Percentiles rank a stretch among this genome's conserved stretches.
These are phyloP conservation scores for Ennomos fuscantarius DNA, from an alignment of 2,888 invertebrate species.

Conservation along the genomic window DNA sequence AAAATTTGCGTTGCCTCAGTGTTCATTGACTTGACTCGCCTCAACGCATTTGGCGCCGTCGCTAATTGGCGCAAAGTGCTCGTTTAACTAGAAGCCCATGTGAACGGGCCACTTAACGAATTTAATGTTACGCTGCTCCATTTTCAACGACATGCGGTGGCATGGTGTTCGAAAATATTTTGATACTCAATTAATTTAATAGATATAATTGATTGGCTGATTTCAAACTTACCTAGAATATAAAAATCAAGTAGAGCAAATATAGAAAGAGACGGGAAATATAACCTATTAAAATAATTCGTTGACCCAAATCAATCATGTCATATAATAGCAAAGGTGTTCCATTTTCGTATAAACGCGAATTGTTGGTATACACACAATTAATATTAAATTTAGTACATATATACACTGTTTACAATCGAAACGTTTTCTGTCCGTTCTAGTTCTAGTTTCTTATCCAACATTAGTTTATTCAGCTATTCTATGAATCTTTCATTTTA, in stretches of 20 bases:
- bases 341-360: no score
- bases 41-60: conserved; percentile 60
- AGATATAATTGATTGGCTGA: not conserved
- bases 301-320: no score
- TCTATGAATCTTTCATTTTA: conserved; percentile 3
- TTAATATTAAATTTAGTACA: no score
- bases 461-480: conserved; percentile 5
- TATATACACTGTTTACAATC: no score
- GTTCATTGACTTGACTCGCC: conserved; percentile 30
- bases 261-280: no score
- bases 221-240: no score
- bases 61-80: conserved; percentile 72
- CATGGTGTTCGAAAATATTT: conserved; percentile 16
- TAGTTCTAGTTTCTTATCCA: not conserved
- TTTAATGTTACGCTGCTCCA: conserved; percentile 51
- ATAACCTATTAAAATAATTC: no score
- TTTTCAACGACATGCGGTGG: conserved; percentile 15
- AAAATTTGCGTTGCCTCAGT: conserved; percentile 17
- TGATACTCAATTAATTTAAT: conserved; percentile 3
- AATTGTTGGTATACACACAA: no score
- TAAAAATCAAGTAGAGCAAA: no score
- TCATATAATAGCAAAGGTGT: no score
- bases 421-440: no score
- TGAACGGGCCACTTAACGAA: conserved; percentile 65
- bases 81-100: conserved; percentile 56